Conservation (phyloP, 1,140 invertebrate species). For the Liolophura sinensis region DNA sequence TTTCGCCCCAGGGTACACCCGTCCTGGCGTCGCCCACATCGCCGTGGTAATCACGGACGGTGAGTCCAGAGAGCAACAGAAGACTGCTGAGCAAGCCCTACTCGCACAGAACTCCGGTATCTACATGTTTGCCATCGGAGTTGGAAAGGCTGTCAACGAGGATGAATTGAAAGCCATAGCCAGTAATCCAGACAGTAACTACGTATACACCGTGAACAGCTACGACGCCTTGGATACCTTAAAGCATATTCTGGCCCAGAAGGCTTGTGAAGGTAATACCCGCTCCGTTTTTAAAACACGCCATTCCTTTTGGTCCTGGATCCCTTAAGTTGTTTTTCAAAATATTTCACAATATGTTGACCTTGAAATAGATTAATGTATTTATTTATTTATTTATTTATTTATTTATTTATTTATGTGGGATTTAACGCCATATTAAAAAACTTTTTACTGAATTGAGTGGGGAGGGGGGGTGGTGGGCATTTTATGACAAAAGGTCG, state of each 20-base stretch:
- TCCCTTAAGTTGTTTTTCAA: too few relatives aligned
- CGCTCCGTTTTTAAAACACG: too few relatives aligned
- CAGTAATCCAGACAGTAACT: constrained; percentile 28
- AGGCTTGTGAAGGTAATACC: too few relatives aligned
- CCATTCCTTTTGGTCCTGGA: too few relatives aligned
- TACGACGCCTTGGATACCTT: constrained; percentile 28
- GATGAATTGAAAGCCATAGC: constrained; percentile 40
- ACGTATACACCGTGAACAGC: constrained; percentile 36
- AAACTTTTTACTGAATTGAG: too few relatives aligned
- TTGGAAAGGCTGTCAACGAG: constrained; percentile 32
- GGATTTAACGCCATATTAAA: too few relatives aligned
- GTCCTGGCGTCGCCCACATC: constrained; percentile 29
- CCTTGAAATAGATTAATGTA: too few relatives aligned
- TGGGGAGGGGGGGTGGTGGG: too few relatives aligned
- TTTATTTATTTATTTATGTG: too few relatives aligned
- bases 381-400: too few relatives aligned
- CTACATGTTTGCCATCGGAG: constrained; percentile 44
- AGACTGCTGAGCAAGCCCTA: constrained; percentile 29
- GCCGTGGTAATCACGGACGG: constrained; percentile 48
- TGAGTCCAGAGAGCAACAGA: constrained; percentile 28
- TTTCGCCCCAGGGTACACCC: constrained; percentile 12
- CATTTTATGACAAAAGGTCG: too few relatives aligned
- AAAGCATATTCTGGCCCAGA: constrained; percentile 22
- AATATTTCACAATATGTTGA: too few relatives aligned
- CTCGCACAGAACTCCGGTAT: constrained; percentile 32